Conservation (phyloP, 2,113 vertebrate genomes). For the Trichomycterus rosablanca region DNA sequence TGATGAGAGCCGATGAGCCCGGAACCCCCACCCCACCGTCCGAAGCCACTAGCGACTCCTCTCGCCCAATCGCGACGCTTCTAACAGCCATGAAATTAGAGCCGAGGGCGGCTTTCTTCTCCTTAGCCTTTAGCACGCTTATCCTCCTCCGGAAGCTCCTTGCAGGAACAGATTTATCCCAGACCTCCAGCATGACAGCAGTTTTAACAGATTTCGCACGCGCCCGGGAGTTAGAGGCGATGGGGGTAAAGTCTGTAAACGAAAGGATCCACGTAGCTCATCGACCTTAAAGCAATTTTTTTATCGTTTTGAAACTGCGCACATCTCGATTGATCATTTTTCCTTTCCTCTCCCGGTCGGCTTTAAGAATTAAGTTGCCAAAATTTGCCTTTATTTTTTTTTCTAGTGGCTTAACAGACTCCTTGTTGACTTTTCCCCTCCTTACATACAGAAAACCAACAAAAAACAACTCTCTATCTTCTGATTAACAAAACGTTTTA, state of each 20-base stretch:
- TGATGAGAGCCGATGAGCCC: conserved; percentile 66
- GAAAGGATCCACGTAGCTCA: conserved; percentile 33
- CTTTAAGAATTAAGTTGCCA: conserved; percentile 41
- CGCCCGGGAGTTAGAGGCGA: not conserved
- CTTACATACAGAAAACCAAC: conserved; percentile 27
- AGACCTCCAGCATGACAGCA: conserved; percentile 28
- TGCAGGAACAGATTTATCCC: conserved; percentile 3
- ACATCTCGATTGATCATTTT: conserved; percentile 20
- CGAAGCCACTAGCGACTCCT: not conserved
- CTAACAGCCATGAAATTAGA: conserved; percentile 8
- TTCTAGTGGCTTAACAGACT: conserved; percentile 39
- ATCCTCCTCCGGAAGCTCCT: conserved; percentile 24
- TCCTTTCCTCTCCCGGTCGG: conserved; percentile 1
- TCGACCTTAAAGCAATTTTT: conserved; percentile 23
- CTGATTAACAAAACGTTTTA: conserved; percentile 47
- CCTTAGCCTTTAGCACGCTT: not conserved
- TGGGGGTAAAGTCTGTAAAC: not conserved
- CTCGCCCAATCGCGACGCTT: no score
- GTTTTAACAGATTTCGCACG: conserved; percentile 35
- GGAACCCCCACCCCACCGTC: not conserved
- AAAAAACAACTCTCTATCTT: conserved; percentile 43
- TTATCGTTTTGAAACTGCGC: conserved; percentile 33
- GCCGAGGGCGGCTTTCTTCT: not conserved
- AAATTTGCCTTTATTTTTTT: conserved; percentile 31
- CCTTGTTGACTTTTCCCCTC: conserved; percentile 18